These are phyloP conservation scores for Barnardius zonarius DNA, from an alignment of 2,113 vertebrate genomes.

Conservation along the genomic window DNA sequence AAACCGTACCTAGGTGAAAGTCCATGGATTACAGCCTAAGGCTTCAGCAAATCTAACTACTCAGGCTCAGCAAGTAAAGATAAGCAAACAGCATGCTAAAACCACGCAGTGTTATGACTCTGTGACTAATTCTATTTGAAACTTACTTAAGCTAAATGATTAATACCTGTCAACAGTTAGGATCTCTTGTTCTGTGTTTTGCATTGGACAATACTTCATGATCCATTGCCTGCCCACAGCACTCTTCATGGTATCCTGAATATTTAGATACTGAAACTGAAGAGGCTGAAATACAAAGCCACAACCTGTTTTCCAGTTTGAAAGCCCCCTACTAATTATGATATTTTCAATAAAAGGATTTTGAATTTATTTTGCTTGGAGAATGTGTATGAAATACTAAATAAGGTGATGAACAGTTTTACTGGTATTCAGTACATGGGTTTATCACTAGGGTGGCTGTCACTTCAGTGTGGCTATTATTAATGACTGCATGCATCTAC, in stretches of 20 bases:
- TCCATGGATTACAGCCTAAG: not conserved
- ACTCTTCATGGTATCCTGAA: not conserved
- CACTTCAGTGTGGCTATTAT: not conserved
- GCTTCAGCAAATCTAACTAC: not conserved
- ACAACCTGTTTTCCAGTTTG: not conserved
- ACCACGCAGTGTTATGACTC: not conserved
- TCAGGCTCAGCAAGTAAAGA: not conserved
- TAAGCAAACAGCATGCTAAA: not conserved
- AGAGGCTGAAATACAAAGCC: not conserved
- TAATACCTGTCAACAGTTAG: not conserved
- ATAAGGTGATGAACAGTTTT: not conserved
- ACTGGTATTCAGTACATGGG: not conserved
- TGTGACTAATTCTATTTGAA: not conserved
- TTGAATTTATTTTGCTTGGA: not conserved
- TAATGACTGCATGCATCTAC: not conserved
- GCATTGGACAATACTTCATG: not conserved
- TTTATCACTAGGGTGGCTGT: not conserved
- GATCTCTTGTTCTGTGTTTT: not conserved
- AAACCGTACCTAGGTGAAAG: not conserved
- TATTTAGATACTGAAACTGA: not conserved
- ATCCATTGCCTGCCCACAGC: not conserved
- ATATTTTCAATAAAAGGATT: not conserved
- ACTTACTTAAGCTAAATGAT: not conserved
- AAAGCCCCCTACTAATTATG: not conserved
- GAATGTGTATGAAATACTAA: not conserved